A percentile compares a stretch with the other conserved stretches of the same genome.
phyloP scores from a whole-genome alignment of 2,888 invertebrate genomes.

The Ferdinandea cuprea region DNA sequence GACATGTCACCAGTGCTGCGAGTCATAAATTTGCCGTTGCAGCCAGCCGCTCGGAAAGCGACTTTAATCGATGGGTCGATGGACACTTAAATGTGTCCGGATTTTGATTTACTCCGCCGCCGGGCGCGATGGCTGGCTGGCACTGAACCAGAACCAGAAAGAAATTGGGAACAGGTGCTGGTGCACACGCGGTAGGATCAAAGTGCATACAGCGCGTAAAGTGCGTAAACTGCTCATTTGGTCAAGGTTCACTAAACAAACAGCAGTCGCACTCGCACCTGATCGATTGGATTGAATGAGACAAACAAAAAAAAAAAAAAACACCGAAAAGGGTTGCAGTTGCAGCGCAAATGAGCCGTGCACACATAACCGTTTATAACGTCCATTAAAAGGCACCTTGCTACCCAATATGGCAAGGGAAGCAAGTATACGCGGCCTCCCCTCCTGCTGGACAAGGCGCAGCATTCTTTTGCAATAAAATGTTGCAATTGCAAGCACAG shows the following conservation, averaged over 20 bases:
- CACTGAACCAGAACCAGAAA: slow-evolving; percentile 72
- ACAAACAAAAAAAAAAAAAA: slow-evolving; percentile 30
- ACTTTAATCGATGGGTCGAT: slow-evolving; percentile 62
- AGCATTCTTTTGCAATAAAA: slow-evolving; percentile 59
- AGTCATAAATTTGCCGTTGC: slow-evolving; percentile 65
- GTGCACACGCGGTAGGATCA: slow-evolving; percentile 63
- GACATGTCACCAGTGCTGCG: slow-evolving; percentile 68
- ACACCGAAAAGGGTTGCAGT: slow-evolving; percentile 70
- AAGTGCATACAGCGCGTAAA: slow-evolving; percentile 58
- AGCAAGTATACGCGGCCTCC: background rate
- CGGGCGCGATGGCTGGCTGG: slow-evolving; percentile 23
- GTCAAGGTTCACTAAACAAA: slow-evolving; percentile 67
- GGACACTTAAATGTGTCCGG: slow-evolving; percentile 66
- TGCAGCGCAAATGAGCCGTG: slow-evolving; percentile 72
- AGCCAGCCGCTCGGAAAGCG: slow-evolving; percentile 53
- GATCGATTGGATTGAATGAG: slow-evolving; percentile 32
- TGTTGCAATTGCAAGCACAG: slow-evolving; percentile 21
- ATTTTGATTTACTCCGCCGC: slow-evolving; percentile 68
- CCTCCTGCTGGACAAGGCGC: slow-evolving; percentile 33
- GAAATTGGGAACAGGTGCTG: slow-evolving; percentile 66
- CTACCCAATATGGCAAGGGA: slow-evolving; percentile 64
- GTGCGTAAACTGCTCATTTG: slow-evolving; percentile 48
- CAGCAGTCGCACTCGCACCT: slow-evolving; percentile 53
- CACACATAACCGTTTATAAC: slow-evolving; percentile 71
- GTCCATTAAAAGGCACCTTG: slow-evolving; percentile 72